Evolutionary conservation across 1,140 invertebrate species (phyloP), one percentile per base, ranked within the genome.

Genomic region (Drosophila equinoxialis): DNA sequence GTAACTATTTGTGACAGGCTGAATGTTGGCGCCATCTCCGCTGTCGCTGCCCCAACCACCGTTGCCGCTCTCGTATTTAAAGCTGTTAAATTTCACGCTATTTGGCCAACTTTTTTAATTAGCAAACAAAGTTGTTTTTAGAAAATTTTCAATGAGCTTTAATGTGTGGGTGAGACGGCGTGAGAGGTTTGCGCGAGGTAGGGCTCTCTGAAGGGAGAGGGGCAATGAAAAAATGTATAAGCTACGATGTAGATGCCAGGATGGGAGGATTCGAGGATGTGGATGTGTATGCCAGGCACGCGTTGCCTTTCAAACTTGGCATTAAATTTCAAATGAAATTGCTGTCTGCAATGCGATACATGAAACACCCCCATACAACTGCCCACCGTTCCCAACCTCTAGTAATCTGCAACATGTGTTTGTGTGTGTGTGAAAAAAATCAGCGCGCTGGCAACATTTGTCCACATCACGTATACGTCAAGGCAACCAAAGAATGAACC

Each of bases 241-340:
- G 30, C 30, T 6, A 30, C 30, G 30, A 30, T 30, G 30, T 5
- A 30, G 30, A 30, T 30, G 6, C 30, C 3, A 39, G 37, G 2
- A 13, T 39, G 45, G 17, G 14, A 48, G 45, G 17, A 20, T 11
- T 1, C 37, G 37, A 39, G 37, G 8, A 17, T 3, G 45, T 59
- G 68, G 59, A 71, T 86, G 60, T 76, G 82, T 79, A 85, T 85
- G 67, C 81, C 23, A 68, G 68, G 73, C 81, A 85, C 83, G 82
- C 82, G 79, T 71, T 76, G 75, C 79, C 79, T 86, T 79, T 72
- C 82, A 82, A 87, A 79, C 66, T 87, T 76, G 79, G 82, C 83
- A 87, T 85, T 85, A 87, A 87, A 85, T 85, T 85, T 85, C 79
- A 85, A 85, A 85, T 85, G 85, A 85, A 85, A 85, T 87, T 87